Evolutionary conservation across 2,888 invertebrate genomes (phyloP).

Genomic region (Dynastes tityus): DNA sequence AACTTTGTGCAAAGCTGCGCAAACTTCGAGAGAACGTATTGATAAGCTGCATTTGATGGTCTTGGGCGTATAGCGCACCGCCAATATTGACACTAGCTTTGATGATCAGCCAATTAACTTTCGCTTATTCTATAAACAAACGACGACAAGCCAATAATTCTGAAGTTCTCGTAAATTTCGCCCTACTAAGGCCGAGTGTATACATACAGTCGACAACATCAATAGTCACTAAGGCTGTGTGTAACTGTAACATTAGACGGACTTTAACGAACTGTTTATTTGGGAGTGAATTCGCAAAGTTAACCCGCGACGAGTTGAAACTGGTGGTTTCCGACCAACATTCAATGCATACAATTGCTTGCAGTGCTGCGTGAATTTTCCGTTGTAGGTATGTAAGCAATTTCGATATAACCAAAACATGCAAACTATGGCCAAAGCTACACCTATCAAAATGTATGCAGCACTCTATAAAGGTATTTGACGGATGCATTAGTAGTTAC

Average conservation of each 20-base stretch:
- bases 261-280: conserved; percentile 22
- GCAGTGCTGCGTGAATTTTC: not conserved
- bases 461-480: not conserved
- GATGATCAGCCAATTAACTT: conserved; percentile 12
- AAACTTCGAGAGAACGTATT: not conserved
- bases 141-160: not conserved
- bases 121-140: conserved; percentile 12
- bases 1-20: no score
- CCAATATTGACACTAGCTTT: not conserved
- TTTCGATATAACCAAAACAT: conserved; percentile 1
- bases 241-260: not conserved
- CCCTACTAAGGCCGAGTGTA: not conserved
- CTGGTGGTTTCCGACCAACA: not conserved
- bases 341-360: not conserved
- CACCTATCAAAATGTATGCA: no score
- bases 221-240: not conserved
- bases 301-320: not conserved
- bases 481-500: not conserved
- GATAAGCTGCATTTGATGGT: conserved; percentile 6
- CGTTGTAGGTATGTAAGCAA: conserved; percentile 13
- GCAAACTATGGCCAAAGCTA: not conserved
- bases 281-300: not conserved
- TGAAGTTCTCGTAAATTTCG: conserved; percentile 1
- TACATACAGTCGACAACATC: not conserved
- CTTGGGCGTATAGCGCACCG: not conserved